phyloP scores from a whole-genome alignment of 2,888 invertebrate genomes.

The Erebia palarica region DNA sequence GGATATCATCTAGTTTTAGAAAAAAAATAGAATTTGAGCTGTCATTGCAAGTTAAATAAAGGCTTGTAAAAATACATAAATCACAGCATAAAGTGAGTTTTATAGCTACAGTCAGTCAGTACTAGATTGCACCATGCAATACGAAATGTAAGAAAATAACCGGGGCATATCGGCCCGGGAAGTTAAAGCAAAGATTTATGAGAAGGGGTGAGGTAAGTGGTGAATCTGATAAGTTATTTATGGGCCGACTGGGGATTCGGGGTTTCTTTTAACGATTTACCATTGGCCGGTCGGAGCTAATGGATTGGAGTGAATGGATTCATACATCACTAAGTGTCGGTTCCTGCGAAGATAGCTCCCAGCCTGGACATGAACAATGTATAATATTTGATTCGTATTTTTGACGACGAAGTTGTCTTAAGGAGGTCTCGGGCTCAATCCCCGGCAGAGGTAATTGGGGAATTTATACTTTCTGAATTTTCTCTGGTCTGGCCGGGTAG shows the following conservation, averaged over 20 bases:
- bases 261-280: constrained; percentile 30
- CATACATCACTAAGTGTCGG: constrained; percentile 14
- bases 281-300: constrained; percentile 11
- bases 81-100: neutral
- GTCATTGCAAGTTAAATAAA: too few relatives aligned
- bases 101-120: neutral
- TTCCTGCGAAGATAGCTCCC: neutral
- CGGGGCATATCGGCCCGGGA: constrained; percentile 10
- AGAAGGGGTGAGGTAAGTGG: constrained; percentile 32
- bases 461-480: too few relatives aligned
- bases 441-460: too few relatives aligned
- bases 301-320: constrained; percentile 21
- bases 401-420: too few relatives aligned
- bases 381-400: too few relatives aligned
- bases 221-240: constrained; percentile 37
- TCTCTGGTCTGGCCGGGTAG: too few relatives aligned
- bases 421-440: too few relatives aligned
- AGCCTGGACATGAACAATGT: too few relatives aligned
- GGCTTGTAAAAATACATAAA: neutral
- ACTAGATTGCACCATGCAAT: constrained; percentile 17
- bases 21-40: too few relatives aligned
- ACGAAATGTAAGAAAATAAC: constrained; percentile 12
- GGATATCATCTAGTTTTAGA: too few relatives aligned
- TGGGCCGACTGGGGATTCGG: constrained; percentile 22
- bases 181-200: constrained; percentile 31